Conservation (phyloP, 1,140 invertebrate genomes). For the Apis dorsata region DNA sequence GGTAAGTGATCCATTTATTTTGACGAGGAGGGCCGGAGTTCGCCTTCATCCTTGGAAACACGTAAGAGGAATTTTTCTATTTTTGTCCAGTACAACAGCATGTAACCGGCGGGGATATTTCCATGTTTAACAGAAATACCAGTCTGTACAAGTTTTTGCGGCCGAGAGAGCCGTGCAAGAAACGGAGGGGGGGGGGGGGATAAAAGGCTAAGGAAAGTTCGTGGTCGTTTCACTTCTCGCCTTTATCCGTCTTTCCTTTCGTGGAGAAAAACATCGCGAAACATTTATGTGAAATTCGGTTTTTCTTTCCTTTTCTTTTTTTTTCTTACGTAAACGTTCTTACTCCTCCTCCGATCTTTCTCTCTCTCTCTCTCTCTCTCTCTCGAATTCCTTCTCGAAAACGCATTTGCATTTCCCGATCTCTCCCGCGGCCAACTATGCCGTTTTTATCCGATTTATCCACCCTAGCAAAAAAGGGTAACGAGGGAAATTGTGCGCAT, state of each 20-base stretch:
- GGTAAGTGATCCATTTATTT: conserved; percentile 4
- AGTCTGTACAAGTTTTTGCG: conserved; percentile 6
- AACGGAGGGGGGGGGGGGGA: not conserved
- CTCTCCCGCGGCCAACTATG: not conserved
- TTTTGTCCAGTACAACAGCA: not conserved
- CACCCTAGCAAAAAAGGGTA: not conserved
- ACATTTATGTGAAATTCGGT: conserved; percentile 13
- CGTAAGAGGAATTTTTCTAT: conserved; percentile 30
- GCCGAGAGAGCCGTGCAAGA: not conserved
- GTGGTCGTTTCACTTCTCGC: conserved; percentile 26
- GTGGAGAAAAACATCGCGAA: not conserved
- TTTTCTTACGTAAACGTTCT: too few species aligned
- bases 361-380: not conserved
- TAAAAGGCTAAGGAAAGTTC: conserved; percentile 14
- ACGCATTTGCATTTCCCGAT: not conserved
- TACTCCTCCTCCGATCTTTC: too few species aligned
- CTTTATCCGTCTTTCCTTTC: not conserved
- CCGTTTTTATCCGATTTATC: not conserved
- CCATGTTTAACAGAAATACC: not conserved
- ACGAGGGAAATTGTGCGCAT: not conserved
- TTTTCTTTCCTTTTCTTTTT: not conserved
- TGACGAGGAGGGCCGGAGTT: not conserved
- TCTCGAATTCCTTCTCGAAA: not conserved
- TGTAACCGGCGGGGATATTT: not conserved
- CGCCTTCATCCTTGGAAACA: not conserved